Percentiles rank a stretch among this genome's conserved stretches.
These are phyloP conservation scores for Girardia tigrina DNA, from an alignment of 2,888 invertebrate genomes.

Conservation along the genomic window DNA sequence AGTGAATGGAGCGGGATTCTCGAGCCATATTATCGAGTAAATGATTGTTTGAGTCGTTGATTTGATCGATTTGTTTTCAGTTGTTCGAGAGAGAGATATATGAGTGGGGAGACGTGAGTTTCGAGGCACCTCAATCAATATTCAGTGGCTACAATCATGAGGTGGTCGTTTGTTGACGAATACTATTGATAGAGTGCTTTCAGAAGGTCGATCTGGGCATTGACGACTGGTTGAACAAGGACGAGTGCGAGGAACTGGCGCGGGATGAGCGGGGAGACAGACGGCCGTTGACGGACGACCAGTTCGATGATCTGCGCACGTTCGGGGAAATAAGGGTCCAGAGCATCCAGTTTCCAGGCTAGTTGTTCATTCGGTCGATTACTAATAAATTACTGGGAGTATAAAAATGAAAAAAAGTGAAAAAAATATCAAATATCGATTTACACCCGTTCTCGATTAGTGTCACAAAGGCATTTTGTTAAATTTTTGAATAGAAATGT, in stretches of 20 bases:
- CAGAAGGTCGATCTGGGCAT: not conserved
- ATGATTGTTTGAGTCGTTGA: not conserved
- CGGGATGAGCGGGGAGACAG: not conserved
- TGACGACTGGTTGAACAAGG: not conserved
- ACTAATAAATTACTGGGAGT: too few relatives aligned
- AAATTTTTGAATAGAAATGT: too few relatives aligned
- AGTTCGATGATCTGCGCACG: not conserved
- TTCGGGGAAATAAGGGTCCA: not conserved
- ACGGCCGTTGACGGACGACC: not conserved
- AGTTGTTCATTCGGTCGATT: too few relatives aligned
- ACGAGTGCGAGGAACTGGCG: not conserved
- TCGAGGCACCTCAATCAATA: not conserved
- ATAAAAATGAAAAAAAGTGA: too few relatives aligned
- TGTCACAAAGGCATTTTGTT: too few relatives aligned
- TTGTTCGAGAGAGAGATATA: not conserved
- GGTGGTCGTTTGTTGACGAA: not conserved
- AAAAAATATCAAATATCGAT: too few relatives aligned
- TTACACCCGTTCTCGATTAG: too few relatives aligned
- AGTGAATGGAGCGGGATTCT: not conserved
- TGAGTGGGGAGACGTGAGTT: not conserved
- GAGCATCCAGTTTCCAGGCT: not conserved
- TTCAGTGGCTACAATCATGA: not conserved
- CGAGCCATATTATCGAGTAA: not conserved
- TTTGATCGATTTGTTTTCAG: not conserved
- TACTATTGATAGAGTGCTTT: not conserved